A percentile compares a stretch with the other conserved stretches of the same genome.
These are phyloP conservation scores for Dioctria linearis DNA, from an alignment of 2,888 invertebrate species.

Conservation along the genomic window DNA sequence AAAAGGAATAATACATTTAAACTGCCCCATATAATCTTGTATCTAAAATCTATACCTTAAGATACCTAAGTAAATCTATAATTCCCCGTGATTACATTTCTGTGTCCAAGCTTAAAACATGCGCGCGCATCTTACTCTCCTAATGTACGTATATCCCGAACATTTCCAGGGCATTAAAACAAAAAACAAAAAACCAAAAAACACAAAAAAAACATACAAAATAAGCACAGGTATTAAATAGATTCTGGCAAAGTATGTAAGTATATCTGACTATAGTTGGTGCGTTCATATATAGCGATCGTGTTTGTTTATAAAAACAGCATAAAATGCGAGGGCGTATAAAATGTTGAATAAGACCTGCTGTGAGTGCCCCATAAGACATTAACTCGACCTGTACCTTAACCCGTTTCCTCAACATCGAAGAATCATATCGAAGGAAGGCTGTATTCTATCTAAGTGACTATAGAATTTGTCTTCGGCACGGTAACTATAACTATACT, in stretches of 20 bases:
- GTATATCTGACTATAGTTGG: background rate
- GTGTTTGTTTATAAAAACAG: constrained; percentile 48
- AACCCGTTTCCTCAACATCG: constrained; percentile 54
- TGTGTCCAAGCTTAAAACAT: constrained; percentile 38
- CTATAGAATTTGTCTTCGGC: constrained; percentile 39
- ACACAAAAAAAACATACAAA: background rate
- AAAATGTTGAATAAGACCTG: constrained; percentile 53
- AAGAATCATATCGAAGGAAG: constrained; percentile 15
- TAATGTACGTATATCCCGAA: constrained; percentile 2
- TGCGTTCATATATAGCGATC: background rate
- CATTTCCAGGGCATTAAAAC: constrained; percentile 25
- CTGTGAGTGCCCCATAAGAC: constrained; percentile 55
- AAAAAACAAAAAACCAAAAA: no score
- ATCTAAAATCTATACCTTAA: constrained; percentile 25
- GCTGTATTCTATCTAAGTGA: constrained; percentile 9
- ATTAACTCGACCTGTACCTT: constrained; percentile 56
- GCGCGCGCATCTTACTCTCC: constrained; percentile 41
- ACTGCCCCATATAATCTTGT: constrained; percentile 43
- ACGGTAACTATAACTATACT: background rate
- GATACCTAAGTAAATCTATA: constrained; percentile 37
- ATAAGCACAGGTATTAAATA: constrained; percentile 38
- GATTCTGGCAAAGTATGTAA: background rate
- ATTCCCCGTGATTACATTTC: constrained; percentile 37
- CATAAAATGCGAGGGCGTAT: constrained; percentile 55
- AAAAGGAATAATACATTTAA: constrained; percentile 1